phyloP scores from a whole-genome alignment of 2,113 vertebrate species.

The Stegostoma tigrinum region DNA sequence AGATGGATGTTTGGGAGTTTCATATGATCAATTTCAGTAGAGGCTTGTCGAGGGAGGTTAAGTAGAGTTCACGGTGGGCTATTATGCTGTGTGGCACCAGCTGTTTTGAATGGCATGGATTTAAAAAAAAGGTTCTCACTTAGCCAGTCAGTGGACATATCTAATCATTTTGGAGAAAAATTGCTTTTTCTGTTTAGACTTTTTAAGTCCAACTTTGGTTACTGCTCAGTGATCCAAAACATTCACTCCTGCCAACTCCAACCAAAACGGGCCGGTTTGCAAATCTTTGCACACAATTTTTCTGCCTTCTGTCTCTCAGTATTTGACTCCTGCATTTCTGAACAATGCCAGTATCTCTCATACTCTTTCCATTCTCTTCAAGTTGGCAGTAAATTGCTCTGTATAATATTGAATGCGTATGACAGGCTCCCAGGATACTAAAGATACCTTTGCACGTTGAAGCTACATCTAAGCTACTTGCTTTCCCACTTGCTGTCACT shows the following conservation, averaged over 20 bases:
- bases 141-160: background rate
- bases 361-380: background rate
- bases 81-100: background rate
- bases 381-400: background rate
- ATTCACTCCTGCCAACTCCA: background rate
- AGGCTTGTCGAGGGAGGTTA: background rate
- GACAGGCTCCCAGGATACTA: background rate
- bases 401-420: background rate
- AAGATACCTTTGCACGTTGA: background rate
- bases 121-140: background rate
- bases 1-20: background rate
- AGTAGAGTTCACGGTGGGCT: background rate
- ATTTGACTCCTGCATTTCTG: background rate
- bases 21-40: background rate
- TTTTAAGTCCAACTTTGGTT: background rate
- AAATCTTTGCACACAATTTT: background rate
- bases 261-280: background rate
- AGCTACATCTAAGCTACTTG: background rate
- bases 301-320: background rate
- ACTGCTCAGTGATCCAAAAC: background rate
- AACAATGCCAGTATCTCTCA: background rate
- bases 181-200: background rate
- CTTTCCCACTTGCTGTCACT: background rate
- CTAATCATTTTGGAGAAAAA: background rate
- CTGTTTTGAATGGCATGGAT: background rate